Evolutionary conservation across 2,888 invertebrate species (phyloP), one percentile per base, ranked within the genome.

Genomic region (Ceriagrion tenellum): DNA sequence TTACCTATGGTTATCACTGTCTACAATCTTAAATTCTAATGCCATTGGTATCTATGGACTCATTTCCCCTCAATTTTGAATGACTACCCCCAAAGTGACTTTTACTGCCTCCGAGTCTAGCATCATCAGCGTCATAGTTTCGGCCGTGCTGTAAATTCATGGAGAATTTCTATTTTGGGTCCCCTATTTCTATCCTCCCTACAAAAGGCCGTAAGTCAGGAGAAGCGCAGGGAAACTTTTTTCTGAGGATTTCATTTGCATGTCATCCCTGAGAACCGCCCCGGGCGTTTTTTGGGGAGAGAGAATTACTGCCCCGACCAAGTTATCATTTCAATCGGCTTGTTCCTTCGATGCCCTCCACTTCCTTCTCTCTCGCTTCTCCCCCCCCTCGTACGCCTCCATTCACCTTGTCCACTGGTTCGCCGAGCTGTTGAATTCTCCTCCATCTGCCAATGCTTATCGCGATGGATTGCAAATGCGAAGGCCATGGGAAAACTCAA

Each of bases 241-340:
- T 35, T 35, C 26, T 3, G 47, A 26, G 69, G 47, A 26, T 93
- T 93, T 93, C 40, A 93, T 93, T 93, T 93, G 93, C 93, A 93
- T 93, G 93, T 63, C 47, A 63, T 69, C 93, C 93, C 47, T 93
- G 74, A 93, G 47, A 74, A 63, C 93, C 74, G 63, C 69, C 93
- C 69, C 69, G n/a, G 69, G 69, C 26, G 26, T 63, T 47, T 59
- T 59, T 63, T 91, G 63, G 63, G 91, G 63, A 47, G 47, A n/a
- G 59, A 59, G 59, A 40, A 63, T 63, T 40, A 63, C 91, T 35
- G 35, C 91, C 63, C 30, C 40, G n/a, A n/a, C 69, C 93, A 13
- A 69, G 74, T 93, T 93, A 93, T 93, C 93, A 69, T 93, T 63
- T 69, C 69, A 47, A 93, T 93, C 93, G 63, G 18, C 47, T 93